Conservation (phyloP, 2,888 invertebrate genomes). For the Apamea crenata region DNA sequence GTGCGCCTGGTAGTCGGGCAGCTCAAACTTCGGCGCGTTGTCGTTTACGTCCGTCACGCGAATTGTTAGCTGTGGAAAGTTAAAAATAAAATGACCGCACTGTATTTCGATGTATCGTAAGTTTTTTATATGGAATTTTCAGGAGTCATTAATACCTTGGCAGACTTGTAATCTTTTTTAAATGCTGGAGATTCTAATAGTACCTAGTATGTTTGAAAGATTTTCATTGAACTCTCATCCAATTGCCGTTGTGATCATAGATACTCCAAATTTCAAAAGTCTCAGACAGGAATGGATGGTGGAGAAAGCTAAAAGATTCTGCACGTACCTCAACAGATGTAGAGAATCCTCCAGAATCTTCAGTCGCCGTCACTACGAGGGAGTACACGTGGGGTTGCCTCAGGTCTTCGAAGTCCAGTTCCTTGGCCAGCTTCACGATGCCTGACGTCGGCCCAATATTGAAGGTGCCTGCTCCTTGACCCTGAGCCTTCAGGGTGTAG, state of each 20-base stretch:
- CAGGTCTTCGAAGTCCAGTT: constrained; percentile 98
- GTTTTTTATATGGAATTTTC: not conserved
- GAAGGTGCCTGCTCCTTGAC: constrained; percentile 98
- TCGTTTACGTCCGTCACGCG: constrained; percentile 99
- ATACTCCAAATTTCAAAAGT: not conserved
- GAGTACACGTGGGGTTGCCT: constrained; percentile 98
- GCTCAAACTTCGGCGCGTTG: constrained; percentile 98
- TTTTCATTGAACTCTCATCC: not conserved
- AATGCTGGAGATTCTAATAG: not conserved
- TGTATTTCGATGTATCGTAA: not conserved
- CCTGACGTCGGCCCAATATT: constrained; percentile 98
- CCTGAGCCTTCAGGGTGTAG: constrained; percentile 98
- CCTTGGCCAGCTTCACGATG: constrained; percentile 98
- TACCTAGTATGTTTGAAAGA: not conserved
- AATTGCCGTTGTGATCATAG: too few species aligned
- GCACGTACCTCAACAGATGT: constrained; percentile 96
- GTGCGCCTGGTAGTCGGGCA: constrained; percentile 99
- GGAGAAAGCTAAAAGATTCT: not conserved
- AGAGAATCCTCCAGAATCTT: constrained; percentile 99
- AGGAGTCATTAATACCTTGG: not conserved
- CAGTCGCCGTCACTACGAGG: constrained; percentile 97
- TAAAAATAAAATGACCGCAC: constrained; percentile 19
- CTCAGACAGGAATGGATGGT: not conserved
- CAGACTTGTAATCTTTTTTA: not conserved
- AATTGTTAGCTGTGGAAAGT: constrained; percentile 93